A percentile compares a stretch with the other conserved stretches of the same genome.
Evolutionary conservation across 2,797 vertebrate genomes (phyloP).

Genomic region (Acestrorhynchus altus): DNA sequence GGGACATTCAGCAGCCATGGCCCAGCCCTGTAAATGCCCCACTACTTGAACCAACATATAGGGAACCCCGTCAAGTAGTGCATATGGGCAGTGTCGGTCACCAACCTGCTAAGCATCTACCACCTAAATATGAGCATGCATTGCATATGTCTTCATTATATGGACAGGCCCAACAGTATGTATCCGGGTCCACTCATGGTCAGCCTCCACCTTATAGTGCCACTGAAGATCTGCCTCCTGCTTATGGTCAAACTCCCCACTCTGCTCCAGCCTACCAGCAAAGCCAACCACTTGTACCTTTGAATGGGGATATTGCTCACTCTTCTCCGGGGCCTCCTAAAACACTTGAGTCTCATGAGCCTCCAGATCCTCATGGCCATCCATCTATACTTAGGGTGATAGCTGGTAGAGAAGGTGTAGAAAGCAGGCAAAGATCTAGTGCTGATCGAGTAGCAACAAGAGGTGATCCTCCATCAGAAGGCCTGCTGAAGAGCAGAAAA

Average conservation of each 20-base stretch:
- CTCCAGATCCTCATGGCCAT: slow-evolving; percentile 62
- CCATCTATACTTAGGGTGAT: slow-evolving; percentile 51
- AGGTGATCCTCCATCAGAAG: slow-evolving; percentile 71
- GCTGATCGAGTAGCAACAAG: slow-evolving; percentile 62
- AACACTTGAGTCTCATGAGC: not conserved
- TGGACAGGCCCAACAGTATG: slow-evolving; percentile 18
- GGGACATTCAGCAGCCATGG: slow-evolving; percentile 32
- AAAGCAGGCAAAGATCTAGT: slow-evolving; percentile 59
- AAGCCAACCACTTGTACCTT: slow-evolving; percentile 53
- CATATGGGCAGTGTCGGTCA: slow-evolving; percentile 20
- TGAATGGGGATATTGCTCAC: slow-evolving; percentile 19
- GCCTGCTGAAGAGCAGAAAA: slow-evolving; percentile 83
- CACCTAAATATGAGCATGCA: slow-evolving; percentile 29
- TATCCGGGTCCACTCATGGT: slow-evolving; percentile 10
- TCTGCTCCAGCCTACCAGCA: not conserved
- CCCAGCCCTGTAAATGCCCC: slow-evolving; percentile 25
- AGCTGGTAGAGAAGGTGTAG: slow-evolving; percentile 34
- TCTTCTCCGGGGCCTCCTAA: slow-evolving; percentile 44
- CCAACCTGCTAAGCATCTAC: slow-evolving; percentile 32
- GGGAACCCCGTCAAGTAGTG: slow-evolving; percentile 20
- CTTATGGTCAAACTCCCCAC: slow-evolving; percentile 43
- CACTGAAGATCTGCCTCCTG: slow-evolving; percentile 37
- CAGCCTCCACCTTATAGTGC: slow-evolving; percentile 35
- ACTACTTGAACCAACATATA: slow-evolving; percentile 41
- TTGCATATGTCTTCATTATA: slow-evolving; percentile 1